Evolutionary conservation across 2,888 invertebrate species (phyloP), one percentile per base, ranked within the genome.

Genomic region (Busseola fusca): DNA sequence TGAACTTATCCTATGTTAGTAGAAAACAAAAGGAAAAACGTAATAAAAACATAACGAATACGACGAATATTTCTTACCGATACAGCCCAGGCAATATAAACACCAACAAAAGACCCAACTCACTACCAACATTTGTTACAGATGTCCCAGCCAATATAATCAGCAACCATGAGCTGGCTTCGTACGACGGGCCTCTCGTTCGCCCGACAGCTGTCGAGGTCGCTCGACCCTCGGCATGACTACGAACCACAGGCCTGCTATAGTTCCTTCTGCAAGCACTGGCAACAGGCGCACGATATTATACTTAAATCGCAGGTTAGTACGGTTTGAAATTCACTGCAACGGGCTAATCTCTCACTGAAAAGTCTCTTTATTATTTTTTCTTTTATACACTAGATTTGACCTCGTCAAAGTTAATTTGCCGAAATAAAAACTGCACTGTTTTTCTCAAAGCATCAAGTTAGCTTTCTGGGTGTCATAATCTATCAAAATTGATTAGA

Each of bases 231-330:
- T 16, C 96, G 97, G 7, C 97, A 97, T 14, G 97, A 97, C 89
- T 97, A 97, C 86, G 98, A 98, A 94, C 98, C 98, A 0, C 97
- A 98, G 68, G 99, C 99, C 12, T 98, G 98, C 93, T 98, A 98
- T 90, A 98, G 98, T 92, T 98, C 98, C 88, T 99, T 99, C 94
- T 97, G 98, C 91, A 98, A 98, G 91, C 99, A 99, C 91, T 99
- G 99, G 98, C 98, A 98, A 88, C 99, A 99, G 91, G 98, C 98
- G 3, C 95, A 97, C 87, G 98, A 98, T 83, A 98, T 99, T 74
- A 98, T 99, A 85, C 95, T 96, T 81, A 96, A 97, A 84, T 97
- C 97, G 57, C 96, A 97, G 95, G 97, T 97, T 89, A 30, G 66
- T 88, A 74, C 37, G 21, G 18, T 69, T 74, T 3, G n/a, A 69